These are phyloP conservation scores for Zele albiditarsus DNA, from an alignment of 2,888 invertebrate genomes.

Conservation along the genomic window DNA sequence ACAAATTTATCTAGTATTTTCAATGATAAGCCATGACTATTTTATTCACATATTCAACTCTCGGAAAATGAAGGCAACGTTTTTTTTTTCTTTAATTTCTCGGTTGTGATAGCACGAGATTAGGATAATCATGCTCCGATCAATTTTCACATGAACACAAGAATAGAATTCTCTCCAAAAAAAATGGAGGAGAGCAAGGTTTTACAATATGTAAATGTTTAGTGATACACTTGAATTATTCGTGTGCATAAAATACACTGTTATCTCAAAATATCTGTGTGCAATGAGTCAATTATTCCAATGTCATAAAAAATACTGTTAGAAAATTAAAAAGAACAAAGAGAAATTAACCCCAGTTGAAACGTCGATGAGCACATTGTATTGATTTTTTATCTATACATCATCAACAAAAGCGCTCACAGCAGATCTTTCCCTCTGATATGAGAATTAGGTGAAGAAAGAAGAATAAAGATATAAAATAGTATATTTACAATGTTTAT, in stretches of 20 bases:
- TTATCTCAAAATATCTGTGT: no score
- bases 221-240: no score
- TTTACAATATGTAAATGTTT: no score
- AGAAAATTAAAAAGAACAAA: no score
- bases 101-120: not conserved
- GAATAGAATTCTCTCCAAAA: not conserved
- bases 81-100: no score
- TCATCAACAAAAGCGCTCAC: not conserved
- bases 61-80: no score
- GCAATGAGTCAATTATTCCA: no score
- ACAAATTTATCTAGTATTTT: conserved; percentile 41
- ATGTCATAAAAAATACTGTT: no score
- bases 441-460: conserved; percentile 35
- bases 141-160: not conserved
- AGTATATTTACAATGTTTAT: conserved; percentile 53
- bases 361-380: not conserved
- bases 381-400: conserved; percentile 50
- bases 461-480: conserved; percentile 55
- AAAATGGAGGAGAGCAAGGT: no score
- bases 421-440: not conserved
- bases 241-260: no score
- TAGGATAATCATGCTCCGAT: not conserved
- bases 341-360: no score
- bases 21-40: not conserved
- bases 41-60: not conserved